A percentile compares a stretch with the other conserved stretches of the same genome.
Evolutionary conservation across 2,888 invertebrate genomes (phyloP).

Genomic region (Tachina lurida): DNA sequence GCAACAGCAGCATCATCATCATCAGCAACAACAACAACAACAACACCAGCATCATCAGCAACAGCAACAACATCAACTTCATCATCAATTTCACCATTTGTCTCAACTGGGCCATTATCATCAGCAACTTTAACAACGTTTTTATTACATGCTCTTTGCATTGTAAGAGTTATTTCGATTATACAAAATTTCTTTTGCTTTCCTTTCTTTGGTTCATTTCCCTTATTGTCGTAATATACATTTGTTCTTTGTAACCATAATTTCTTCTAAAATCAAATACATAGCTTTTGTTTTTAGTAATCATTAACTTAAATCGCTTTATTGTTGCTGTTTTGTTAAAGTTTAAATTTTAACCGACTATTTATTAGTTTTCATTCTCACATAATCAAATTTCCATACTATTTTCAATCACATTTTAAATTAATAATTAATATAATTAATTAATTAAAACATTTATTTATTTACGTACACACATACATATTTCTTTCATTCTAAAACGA

Average conservation of each 20-base stretch:
- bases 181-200: constrained; percentile 58
- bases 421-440: background rate
- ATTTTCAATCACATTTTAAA: background rate
- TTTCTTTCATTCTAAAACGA: background rate
- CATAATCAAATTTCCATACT: background rate
- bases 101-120: constrained; percentile 68
- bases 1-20: constrained; percentile 44
- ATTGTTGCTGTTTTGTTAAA: background rate
- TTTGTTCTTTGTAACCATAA: constrained; percentile 50
- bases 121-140: constrained; percentile 72
- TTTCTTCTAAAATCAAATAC: constrained; percentile 36
- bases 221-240: constrained; percentile 49
- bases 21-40: constrained; percentile 27
- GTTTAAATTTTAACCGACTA: background rate
- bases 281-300: background rate
- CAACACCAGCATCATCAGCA: constrained; percentile 55
- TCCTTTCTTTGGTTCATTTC: constrained; percentile 58
- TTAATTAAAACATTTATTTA: too few species aligned
- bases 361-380: background rate
- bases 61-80: constrained; percentile 61
- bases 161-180: constrained; percentile 67
- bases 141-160: constrained; percentile 69
- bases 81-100: constrained; percentile 65
- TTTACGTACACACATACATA: background rate
- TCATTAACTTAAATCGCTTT: background rate